Base-by-base conservation (phyloP, 92 coral and sea anemone species). In the Palythoa grandis region DNA sequence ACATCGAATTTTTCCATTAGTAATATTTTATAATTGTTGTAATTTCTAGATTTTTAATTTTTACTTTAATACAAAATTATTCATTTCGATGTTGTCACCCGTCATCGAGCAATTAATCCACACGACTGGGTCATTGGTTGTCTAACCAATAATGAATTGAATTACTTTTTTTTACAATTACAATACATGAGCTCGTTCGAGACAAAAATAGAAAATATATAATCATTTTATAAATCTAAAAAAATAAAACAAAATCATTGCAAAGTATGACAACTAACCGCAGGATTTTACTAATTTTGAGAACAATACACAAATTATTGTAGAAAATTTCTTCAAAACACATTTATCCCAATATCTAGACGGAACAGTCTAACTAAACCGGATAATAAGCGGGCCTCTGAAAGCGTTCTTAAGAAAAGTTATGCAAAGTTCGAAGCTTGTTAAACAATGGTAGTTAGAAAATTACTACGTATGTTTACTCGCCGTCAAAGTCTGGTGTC, bases 41-140 rank as follows among this genome's bases (percentile, higher is more conserved):
- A 80, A 63, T 65, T 80, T 80, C 29, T 61, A 54, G 11, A 16
- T 56, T 56, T 56, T 43, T 2, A 5, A 43, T 43, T 43, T 63
- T 63, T 63, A 80, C 22, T 24, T 40, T 80, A 63, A 35, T 80
- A 80, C 85, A 80, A 80, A 80, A 63, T 48, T 43, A 79, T 65
- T 80, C 20, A 40, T 65, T 29, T 52, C 14, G 22, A 76, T 52
- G 57, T 9, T 25, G 6, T 17, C 40, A 14, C 14, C 25, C 15
- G 12, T 65, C 72, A 63, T 66, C 12, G 22, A 29, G 40, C 63
- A 63, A 78, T 39, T 80, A 38, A 79, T 79, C 85, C 65, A 66
- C 60, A 66, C 23, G 20, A 79, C 20, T 25, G 54, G 50, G 17
- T 57, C 52, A 78, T 60, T 78, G 53, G 83, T 40, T 38, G 19